Conservation (phyloP, 2,113 vertebrate genomes). For the Hippocampus guttulatus region DNA sequence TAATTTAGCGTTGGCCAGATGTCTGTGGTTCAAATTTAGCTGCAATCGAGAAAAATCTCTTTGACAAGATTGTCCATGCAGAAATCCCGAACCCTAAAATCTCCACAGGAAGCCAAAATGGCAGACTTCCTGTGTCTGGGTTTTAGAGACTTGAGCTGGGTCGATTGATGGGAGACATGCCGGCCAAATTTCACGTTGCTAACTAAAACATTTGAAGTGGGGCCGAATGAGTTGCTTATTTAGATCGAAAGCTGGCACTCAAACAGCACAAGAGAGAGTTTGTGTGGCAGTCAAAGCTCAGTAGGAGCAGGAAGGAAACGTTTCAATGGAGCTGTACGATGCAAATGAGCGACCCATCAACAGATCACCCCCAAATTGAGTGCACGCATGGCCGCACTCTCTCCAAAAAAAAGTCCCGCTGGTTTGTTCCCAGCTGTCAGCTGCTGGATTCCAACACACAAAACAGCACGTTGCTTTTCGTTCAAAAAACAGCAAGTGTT, state of each 20-base stretch:
- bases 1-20: not conserved
- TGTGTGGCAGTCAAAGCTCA: slow-evolving; percentile 45
- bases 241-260: slow-evolving; percentile 4
- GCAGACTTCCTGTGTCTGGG: not conserved
- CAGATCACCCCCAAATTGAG: slow-evolving; percentile 36
- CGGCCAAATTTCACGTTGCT: not conserved
- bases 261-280: slow-evolving; percentile 4
- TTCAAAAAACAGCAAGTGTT: slow-evolving; percentile 57
- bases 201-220: not conserved
- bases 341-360: slow-evolving; percentile 48
- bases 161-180: not conserved
- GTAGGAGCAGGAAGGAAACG: slow-evolving; percentile 60
- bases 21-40: not conserved
- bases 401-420: slow-evolving; percentile 22
- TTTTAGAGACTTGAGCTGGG: not conserved
- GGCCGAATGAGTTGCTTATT: not conserved
- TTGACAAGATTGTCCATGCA: not conserved
- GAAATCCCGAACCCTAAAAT: not conserved
- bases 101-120: not conserved
- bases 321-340: slow-evolving; percentile 50
- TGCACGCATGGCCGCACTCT: not conserved
- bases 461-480: slow-evolving; percentile 49
- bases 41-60: not conserved
- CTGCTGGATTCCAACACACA: slow-evolving; percentile 42
- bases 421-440: slow-evolving; percentile 56